Evolutionary conservation across 1,140 invertebrate genomes (phyloP).

Genomic region (Mactra quadrangularis): DNA sequence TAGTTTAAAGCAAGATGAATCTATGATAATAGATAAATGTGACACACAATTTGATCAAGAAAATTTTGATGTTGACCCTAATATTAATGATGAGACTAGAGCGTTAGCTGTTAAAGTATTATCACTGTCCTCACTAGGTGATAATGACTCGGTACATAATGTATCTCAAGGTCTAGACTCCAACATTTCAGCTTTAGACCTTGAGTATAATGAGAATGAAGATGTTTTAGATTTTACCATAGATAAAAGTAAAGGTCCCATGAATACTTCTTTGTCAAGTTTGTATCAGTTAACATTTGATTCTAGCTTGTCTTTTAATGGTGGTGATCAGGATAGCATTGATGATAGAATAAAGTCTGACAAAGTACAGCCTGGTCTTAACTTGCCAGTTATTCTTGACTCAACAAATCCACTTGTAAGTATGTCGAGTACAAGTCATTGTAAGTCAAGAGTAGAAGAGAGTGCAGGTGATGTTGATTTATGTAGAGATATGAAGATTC

Average conservation of each 20-base stretch:
- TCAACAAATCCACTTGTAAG: too few relatives aligned
- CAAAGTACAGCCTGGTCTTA: too few relatives aligned
- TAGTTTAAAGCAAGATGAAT: too few relatives aligned
- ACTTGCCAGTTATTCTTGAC: too few relatives aligned
- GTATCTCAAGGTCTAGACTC: conserved; percentile 5
- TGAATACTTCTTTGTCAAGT: conserved; percentile 1
- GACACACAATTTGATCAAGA: too few relatives aligned
- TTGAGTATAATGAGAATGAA: conserved; percentile 3
- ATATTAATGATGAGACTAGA: too few relatives aligned
- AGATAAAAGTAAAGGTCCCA: neutral
- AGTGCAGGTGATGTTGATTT: too few relatives aligned
- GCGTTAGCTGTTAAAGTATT: conserved; percentile 6
- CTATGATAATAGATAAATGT: too few relatives aligned
- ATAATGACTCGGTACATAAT: conserved; percentile 31
- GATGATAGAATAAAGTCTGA: neutral
- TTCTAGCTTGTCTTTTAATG: conserved; percentile 11
- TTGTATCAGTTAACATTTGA: conserved; percentile 34
- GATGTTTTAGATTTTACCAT: neutral
- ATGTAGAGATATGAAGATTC: too few relatives aligned
- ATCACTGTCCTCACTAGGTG: conserved; percentile 23
- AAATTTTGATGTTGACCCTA: too few relatives aligned
- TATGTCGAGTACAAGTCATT: too few relatives aligned
- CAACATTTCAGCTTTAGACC: neutral
- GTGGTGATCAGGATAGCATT: neutral
- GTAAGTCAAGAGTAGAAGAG: too few relatives aligned